Conservation (phyloP, 2,888 invertebrate genomes). For the Ormyrus thymus region DNA sequence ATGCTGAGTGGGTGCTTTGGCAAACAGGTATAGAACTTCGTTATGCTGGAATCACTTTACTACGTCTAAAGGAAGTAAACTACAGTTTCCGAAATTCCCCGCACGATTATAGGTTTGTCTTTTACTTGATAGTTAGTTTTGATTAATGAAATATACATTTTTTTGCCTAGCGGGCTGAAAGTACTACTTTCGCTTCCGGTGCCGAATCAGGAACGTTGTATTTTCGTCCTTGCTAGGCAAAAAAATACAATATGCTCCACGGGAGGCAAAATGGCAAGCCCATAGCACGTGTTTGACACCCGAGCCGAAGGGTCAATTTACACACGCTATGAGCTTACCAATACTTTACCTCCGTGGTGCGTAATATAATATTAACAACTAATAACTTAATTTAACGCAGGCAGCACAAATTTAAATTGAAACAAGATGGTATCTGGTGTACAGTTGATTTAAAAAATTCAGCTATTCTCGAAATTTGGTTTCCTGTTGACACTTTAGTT, state of each 20-base stretch:
- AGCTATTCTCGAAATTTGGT: constrained; percentile 89
- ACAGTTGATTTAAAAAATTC: constrained; percentile 87
- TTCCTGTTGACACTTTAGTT: constrained; percentile 83
- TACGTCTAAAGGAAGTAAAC: constrained; percentile 89
- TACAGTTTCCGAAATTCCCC: constrained; percentile 77
- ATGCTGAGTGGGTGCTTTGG: constrained; percentile 95
- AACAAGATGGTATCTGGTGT: constrained; percentile 91
- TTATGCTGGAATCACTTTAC: constrained; percentile 87
- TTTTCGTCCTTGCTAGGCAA: too few relatives aligned
- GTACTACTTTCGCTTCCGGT: too few relatives aligned
- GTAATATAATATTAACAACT: too few relatives aligned
- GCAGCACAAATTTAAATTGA: constrained; percentile 81
- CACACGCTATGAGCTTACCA: too few relatives aligned
- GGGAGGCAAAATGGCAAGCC: too few relatives aligned
- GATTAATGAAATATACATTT: not conserved
- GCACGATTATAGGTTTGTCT: constrained; percentile 73
- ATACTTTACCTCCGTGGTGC: too few relatives aligned
- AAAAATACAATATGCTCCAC: too few relatives aligned
- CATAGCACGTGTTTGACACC: too few relatives aligned
- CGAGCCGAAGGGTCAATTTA: too few relatives aligned
- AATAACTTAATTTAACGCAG: constrained; percentile 63
- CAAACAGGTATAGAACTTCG: constrained; percentile 92
- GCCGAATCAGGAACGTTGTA: too few relatives aligned
- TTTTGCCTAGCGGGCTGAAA: too few relatives aligned
- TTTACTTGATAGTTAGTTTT: not conserved